Conservation (phyloP, 2,113 vertebrate species). For the Misgurnus mizolepis region DNA sequence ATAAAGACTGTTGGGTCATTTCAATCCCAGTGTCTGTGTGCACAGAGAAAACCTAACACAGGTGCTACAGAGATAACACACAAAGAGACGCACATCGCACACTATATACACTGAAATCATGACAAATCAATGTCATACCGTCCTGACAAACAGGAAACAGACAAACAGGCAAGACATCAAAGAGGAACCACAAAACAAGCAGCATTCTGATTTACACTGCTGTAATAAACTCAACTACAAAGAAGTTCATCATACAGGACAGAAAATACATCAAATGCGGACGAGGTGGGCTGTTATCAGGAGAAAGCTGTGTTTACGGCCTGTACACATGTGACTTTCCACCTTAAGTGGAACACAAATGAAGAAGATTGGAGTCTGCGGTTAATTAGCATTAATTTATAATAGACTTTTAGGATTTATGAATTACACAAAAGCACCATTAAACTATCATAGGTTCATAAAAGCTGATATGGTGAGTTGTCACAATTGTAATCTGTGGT, state of each 20-base stretch:
- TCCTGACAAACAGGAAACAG: neutral
- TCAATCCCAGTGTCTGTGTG: neutral
- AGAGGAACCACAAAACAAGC: no score
- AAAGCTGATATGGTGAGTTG: no score
- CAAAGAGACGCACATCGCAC: no score
- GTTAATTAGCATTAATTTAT: no score
- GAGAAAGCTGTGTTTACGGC: neutral
- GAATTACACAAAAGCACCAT: no score
- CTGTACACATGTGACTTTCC: neutral
- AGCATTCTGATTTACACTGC: no score
- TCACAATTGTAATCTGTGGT: no score
- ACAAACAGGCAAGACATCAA: neutral
- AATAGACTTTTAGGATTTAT: no score
- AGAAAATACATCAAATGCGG: neutral
- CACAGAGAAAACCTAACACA: conserved; percentile 59
- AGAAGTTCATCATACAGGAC: neutral
- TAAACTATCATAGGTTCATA: no score
- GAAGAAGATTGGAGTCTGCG: no score
- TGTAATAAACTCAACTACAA: neutral
- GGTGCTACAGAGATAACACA: conserved; percentile 59
- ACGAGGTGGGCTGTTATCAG: neutral
- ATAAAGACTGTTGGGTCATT: conserved; percentile 8
- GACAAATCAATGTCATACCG: neutral
- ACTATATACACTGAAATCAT: neutral
- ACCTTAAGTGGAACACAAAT: no score